Evolutionary conservation across 2,113 vertebrate genomes (phyloP), one percentile per base, ranked within the genome.

Genomic region (Dicaeum eximium): DNA sequence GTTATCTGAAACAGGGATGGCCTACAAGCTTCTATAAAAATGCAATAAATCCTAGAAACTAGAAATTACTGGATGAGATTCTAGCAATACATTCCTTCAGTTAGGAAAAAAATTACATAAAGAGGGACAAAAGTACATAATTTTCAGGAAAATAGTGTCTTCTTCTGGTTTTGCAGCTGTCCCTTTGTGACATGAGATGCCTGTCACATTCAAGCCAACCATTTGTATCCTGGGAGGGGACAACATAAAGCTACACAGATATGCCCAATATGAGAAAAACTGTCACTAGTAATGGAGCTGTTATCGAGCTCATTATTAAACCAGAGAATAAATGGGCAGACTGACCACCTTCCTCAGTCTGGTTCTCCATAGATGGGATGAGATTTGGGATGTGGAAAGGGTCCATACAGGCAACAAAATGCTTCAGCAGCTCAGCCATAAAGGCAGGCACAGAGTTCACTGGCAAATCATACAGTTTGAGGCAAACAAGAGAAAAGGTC

Each of bases 401-500:
- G 30, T 96, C 61, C 74, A 66, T 23, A 75, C 4, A 56, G 44
- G 45, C 67, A 95, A 83, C 44, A 93, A 92, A 84, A 86, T 81
- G 81, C 72, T 95, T 75, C 90, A 61, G 90, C 79, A 94, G 50
- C 64, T 87, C 82, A 60, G 86, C 47, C 56, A 40, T 91, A 96
- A 93, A 87, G 58, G 51, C 81, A 64, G 75, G 83, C 12, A 86
- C 27, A 78, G 57, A 82, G 85, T 51, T 78, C 77, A 94, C 38
- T 90, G 42, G 45, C 86, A 94, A 94, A 92, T 93, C 67, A 92
- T 35, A 48, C 74, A 86, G 81, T 90, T 79, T 40, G n/a, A 56
- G 50, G 70, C 79, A 91, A 91, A 95, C 64, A 21, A 69, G 50
- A 56, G 58, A 96, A 96, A 96, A 74, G 82, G 78, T 74, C 65